Percentiles rank a stretch among this genome's conserved stretches.
These are phyloP conservation scores for Ahaetulla prasina DNA, from an alignment of 2,113 vertebrate genomes.

Conservation along the genomic window DNA sequence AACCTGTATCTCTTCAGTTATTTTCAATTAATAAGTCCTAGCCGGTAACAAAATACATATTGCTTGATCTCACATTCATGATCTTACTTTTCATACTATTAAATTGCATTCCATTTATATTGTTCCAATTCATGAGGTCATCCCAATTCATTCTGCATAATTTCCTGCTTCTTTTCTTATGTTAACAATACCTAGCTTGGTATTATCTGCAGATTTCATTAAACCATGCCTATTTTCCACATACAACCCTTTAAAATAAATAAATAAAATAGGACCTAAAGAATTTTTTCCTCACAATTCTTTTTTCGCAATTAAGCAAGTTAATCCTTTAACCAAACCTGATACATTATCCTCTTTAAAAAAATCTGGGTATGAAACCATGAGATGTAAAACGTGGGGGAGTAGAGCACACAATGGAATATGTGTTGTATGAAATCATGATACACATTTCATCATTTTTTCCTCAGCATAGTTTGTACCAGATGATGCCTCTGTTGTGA, in stretches of 20 bases:
- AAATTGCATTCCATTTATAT: constrained; percentile 17
- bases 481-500: background rate
- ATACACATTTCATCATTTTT: background rate
- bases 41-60: background rate
- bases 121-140: constrained; percentile 19
- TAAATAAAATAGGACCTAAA: background rate
- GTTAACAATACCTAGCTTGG: constrained; percentile 12
- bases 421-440: background rate
- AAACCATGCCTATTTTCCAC: background rate
- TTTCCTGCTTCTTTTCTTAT: constrained; percentile 14
- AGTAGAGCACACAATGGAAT: background rate
- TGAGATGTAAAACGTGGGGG: background rate
- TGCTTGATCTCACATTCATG: background rate
- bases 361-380: background rate
- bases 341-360: background rate
- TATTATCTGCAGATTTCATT: constrained; percentile 16
- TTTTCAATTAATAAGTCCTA: background rate
- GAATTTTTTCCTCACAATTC: background rate
- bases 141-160: constrained; percentile 11
- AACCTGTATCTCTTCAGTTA: background rate
- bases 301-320: background rate
- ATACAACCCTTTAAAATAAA: background rate
- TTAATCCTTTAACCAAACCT: background rate
- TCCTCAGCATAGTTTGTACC: background rate
- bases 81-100: background rate